These are phyloP conservation scores for Eulemur coronatus DNA, from an alignment of 2,797 vertebrate genomes.

Conservation along the genomic window DNA sequence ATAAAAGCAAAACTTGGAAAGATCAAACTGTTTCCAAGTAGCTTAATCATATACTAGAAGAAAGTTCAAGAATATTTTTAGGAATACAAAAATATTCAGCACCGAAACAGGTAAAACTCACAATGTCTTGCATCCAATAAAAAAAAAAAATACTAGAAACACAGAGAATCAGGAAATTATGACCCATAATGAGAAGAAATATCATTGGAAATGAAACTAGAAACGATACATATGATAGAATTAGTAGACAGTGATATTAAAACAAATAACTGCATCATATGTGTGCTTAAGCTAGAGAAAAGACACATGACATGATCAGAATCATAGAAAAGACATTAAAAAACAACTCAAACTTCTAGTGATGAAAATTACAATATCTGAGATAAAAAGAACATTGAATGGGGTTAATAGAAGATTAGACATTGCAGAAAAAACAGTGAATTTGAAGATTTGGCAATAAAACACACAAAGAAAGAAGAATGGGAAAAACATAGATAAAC, in stretches of 20 bases:
- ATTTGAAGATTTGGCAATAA: not conserved
- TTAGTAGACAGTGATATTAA: not conserved
- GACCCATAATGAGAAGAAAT: not conserved
- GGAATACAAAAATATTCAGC: not conserved
- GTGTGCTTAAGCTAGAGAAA: not conserved
- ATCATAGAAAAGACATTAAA: not conserved
- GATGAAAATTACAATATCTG: not conserved
- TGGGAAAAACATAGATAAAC: not conserved
- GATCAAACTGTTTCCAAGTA: not conserved
- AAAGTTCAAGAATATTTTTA: not conserved
- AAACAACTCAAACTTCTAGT: not conserved
- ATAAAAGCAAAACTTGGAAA: not conserved
- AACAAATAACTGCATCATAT: not conserved
- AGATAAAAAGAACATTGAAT: not conserved
- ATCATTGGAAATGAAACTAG: not conserved
- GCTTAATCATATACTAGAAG: not conserved
- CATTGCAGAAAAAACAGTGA: not conserved
- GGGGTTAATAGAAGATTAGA: not conserved
- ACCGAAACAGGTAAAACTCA: not conserved
- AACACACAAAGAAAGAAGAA: not conserved
- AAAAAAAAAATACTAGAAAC: not conserved
- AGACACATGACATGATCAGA: not conserved
- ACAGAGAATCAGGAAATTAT: not conserved
- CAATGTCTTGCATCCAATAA: not conserved
- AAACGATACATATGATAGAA: not conserved